Base-by-base conservation (phyloP, 2,888 invertebrate species). In the Petrophora chlorosata region DNA sequence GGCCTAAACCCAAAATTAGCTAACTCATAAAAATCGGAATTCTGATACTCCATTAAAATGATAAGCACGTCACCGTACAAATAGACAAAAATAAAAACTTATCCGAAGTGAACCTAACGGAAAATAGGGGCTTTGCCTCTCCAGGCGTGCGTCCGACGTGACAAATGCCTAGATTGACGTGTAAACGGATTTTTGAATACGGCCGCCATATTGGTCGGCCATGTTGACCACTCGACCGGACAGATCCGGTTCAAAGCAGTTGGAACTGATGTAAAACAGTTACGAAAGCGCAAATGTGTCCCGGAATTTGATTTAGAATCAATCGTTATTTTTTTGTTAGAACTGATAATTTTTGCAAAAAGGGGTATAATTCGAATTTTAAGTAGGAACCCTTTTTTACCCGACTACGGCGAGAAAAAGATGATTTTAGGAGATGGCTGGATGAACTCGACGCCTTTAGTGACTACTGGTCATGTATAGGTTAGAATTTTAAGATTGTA, bases 131-230 rank as follows among this genome's bases (percentile, higher is more conserved):
- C 26, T 17, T 34, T 26, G 13, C 12, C 44, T 39, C 32, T 28
- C 35, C 28, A 30, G 32, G 33, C 60, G 61, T 65, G 67, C 62
- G 63, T 51, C 50, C 48, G 69, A 73, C 73, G 73, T 70, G 77
- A 72, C 74, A 71, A 82, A 80, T 82, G 85, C 73, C 73, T 79
- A 84, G 80, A 87, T 85, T 85, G 85, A 87, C 86, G 86, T 82
- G 82, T 83, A 48, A 36, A 87, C 87, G 70, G 84, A 76, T 82
- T 84, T 82, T 82, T 79, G 79, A 83, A 80, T 70, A 61, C 70
- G 67, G 53, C 62, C 46, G 74, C 76, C 76, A 73, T 77, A 67
- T 81, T 78, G 77, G 73, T 62, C 55, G 64, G 47, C 74, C 71
- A 69, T 73, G 73, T 64, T 56, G 68, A 42, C 73, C 72, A 69